These are phyloP conservation scores for Musca domestica DNA, from an alignment of 1,140 invertebrate species.

Conservation along the genomic window DNA sequence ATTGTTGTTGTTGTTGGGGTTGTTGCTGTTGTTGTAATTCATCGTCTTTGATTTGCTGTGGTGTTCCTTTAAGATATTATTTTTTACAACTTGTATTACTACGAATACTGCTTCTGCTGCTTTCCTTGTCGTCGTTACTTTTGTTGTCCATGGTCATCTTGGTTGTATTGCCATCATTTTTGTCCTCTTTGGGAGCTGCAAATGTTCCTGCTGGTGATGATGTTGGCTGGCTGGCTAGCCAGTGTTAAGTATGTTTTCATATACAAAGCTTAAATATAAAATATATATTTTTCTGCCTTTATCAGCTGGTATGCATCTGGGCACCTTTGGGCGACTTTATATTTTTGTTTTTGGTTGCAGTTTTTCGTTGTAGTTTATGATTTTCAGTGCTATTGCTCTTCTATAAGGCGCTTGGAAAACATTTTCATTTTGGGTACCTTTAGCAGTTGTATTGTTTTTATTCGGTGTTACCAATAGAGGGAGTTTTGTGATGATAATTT, in stretches of 20 bases:
- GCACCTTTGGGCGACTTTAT: conserved; percentile 38
- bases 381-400: not conserved
- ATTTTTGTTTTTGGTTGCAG: conserved; percentile 13
- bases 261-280: conserved; percentile 39
- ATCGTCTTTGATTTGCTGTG: not conserved
- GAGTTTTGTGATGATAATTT: too few species aligned
- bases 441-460: too few species aligned
- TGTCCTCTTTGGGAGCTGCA: not conserved
- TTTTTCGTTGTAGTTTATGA: not conserved
- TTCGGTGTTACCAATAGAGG: too few species aligned
- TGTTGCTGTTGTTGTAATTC: not conserved
- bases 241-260: conserved; percentile 9
- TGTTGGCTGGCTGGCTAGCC: not conserved
- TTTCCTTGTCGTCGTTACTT: not conserved
- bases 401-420: conserved; percentile 18
- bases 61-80: too few species aligned
- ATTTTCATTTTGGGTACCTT: conserved; percentile 1
- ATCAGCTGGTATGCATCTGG: conserved; percentile 54
- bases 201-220: not conserved
- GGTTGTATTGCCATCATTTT: not conserved
- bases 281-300: conserved; percentile 39
- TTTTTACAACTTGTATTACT: not conserved
- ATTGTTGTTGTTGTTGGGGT: not conserved
- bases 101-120: not conserved
- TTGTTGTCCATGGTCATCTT: not conserved